Conservation (phyloP, 2,888 invertebrate species). For the Calliphora vomitoria region DNA sequence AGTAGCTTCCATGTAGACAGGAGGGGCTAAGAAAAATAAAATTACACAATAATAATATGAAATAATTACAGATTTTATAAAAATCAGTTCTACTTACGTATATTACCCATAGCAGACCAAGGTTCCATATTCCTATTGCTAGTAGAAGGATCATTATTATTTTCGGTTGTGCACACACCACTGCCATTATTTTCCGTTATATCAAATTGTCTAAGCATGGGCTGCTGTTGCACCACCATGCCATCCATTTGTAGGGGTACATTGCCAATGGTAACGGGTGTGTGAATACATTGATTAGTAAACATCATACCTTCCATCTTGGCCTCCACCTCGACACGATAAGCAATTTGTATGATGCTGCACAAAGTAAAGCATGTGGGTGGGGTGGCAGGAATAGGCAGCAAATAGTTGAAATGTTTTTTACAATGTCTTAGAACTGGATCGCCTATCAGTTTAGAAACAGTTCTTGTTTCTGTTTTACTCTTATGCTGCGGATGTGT, state of each 20-base stretch:
- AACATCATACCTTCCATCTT: slow-evolving; percentile 78
- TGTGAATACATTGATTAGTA: slow-evolving; percentile 76
- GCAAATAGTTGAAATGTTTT: slow-evolving; percentile 77
- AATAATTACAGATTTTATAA: neutral
- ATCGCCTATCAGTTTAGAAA: slow-evolving; percentile 77
- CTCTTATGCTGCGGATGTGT: slow-evolving; percentile 74
- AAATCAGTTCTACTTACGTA: slow-evolving; percentile 73
- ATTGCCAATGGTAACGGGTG: slow-evolving; percentile 83
- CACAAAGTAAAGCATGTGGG: slow-evolving; percentile 81
- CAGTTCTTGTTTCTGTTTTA: slow-evolving; percentile 77
- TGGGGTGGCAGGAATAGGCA: slow-evolving; percentile 81
- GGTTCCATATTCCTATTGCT: slow-evolving; percentile 67
- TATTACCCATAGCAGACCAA: slow-evolving; percentile 76
- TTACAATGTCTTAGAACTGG: slow-evolving; percentile 76
- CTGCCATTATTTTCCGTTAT: neutral
- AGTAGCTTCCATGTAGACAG: slow-evolving; percentile 81
- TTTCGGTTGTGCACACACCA: neutral
- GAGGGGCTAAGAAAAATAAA: slow-evolving; percentile 78
- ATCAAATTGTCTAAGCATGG: slow-evolving; percentile 12
- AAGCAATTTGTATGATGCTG: slow-evolving; percentile 80
- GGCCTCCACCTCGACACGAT: slow-evolving; percentile 80
- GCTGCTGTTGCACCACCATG: slow-evolving; percentile 74
- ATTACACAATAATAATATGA: neutral
- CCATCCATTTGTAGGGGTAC: slow-evolving; percentile 78
- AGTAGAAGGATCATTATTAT: neutral